These are phyloP conservation scores for Belonocnema kinseyi DNA, from an alignment of 1,140 invertebrate genomes.

Conservation along the genomic window DNA sequence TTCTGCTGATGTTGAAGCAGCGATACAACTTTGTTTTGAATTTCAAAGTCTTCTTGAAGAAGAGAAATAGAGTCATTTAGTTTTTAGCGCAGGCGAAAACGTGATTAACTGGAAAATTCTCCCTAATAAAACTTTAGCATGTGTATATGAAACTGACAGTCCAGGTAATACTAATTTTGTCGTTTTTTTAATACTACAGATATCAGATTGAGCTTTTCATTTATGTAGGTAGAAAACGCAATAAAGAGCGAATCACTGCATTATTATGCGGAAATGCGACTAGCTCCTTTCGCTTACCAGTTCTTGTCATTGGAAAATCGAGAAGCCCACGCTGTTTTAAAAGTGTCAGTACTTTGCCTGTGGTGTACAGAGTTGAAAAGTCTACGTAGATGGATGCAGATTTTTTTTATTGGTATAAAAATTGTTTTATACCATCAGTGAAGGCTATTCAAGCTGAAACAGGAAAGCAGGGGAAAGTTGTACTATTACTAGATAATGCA, in stretches of 20 bases:
- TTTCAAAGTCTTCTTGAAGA: background rate
- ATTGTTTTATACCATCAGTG: background rate
- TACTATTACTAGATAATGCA: background rate
- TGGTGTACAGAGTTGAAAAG: background rate
- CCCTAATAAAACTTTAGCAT: background rate
- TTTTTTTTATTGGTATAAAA: conserved; percentile 6
- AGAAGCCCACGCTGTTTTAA: background rate
- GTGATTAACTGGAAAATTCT: background rate
- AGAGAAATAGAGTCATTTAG: background rate
- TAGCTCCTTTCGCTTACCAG: background rate
- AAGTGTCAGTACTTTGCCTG: background rate
- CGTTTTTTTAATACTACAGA: background rate
- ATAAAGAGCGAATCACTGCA: background rate
- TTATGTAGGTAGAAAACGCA: background rate
- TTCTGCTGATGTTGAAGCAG: background rate
- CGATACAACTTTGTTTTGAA: background rate
- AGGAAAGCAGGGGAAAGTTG: background rate
- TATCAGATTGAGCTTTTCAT: background rate
- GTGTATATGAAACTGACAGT: background rate
- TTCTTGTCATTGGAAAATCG: background rate
- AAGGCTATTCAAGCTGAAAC: background rate
- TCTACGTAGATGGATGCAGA: background rate
- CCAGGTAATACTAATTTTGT: background rate
- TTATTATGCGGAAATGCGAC: background rate
- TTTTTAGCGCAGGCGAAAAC: background rate